Conservation (phyloP, 2,888 invertebrate species). For the Meiosimyza platycephala region DNA sequence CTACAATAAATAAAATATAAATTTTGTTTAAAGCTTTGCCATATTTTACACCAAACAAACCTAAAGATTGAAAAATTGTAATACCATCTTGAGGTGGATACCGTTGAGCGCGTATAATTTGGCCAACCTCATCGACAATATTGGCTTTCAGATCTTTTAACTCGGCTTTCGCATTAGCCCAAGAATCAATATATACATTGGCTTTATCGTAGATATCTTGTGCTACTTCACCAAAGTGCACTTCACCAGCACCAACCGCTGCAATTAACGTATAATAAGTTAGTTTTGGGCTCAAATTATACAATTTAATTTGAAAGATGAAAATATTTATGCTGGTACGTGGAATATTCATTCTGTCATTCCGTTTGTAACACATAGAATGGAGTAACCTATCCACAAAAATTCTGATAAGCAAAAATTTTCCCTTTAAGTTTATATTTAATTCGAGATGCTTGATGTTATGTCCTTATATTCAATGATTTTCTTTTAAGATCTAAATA, state of each 20-base stretch:
- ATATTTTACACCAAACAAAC: constrained; percentile 56
- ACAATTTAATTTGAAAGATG: not conserved
- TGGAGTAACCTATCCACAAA: too few species aligned
- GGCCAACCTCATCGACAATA: constrained; percentile 72
- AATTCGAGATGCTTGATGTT: not conserved
- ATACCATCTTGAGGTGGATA: constrained; percentile 53
- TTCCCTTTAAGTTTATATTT: not conserved
- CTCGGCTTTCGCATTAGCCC: constrained; percentile 69
- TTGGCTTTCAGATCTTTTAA: constrained; percentile 68
- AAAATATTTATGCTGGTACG: not conserved
- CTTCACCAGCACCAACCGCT: constrained; percentile 72
- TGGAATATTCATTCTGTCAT: too few species aligned
- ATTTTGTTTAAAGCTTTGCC: not conserved
- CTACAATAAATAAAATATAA: constrained; percentile 58
- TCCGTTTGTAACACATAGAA: too few species aligned
- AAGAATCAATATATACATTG: constrained; percentile 71
- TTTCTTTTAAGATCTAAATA: too few species aligned
- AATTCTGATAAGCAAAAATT: too few species aligned
- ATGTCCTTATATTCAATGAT: too few species aligned
- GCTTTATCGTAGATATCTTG: constrained; percentile 69
- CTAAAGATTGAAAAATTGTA: constrained; percentile 75
- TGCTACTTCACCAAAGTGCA: constrained; percentile 70
- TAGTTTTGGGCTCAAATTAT: not conserved
- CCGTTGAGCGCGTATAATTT: constrained; percentile 66
- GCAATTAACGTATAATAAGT: constrained; percentile 42